These are phyloP conservation scores for Spermophilus dauricus DNA, from an alignment of 2,113 vertebrate species.

Conservation along the genomic window DNA sequence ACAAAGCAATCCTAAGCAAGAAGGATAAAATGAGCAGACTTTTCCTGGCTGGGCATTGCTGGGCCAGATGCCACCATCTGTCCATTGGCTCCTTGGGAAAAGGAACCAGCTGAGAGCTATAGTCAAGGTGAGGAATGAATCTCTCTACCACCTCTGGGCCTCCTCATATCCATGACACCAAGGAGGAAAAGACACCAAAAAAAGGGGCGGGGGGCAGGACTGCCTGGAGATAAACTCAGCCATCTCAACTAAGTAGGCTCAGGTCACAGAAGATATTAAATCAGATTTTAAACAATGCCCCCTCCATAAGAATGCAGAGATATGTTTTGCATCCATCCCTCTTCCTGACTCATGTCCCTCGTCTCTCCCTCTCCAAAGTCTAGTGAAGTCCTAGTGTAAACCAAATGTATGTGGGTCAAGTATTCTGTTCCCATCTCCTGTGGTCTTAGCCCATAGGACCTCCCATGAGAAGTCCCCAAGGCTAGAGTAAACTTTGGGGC, in stretches of 20 bases:
- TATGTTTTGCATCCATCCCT: rapidly evolving
- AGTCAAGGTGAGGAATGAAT: neutral
- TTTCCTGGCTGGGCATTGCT: rapidly evolving
- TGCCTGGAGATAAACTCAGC: neutral
- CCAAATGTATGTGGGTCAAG: neutral
- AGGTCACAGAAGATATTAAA: neutral
- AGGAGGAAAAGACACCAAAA: neutral
- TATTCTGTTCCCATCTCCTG: neutral
- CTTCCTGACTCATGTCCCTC: neutral
- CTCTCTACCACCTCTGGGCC: neutral
- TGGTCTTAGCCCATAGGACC: too few relatives aligned
- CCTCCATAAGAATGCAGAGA: neutral
- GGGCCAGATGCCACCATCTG: neutral
- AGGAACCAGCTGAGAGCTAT: neutral
- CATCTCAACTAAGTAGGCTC: neutral
- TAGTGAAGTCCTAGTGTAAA: neutral
- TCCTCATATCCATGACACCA: neutral
- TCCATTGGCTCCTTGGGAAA: neutral
- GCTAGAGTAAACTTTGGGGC: neutral
- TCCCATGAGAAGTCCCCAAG: neutral
- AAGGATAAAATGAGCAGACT: neutral
- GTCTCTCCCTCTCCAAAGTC: neutral
- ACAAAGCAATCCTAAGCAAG: too few relatives aligned
- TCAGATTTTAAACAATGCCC: neutral
- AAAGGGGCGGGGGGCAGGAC: neutral